A percentile compares a stretch with the other conserved stretches of the same genome.
These are phyloP conservation scores for Orthonevra nobilis DNA, from an alignment of 2,888 invertebrate species.

Conservation along the genomic window DNA sequence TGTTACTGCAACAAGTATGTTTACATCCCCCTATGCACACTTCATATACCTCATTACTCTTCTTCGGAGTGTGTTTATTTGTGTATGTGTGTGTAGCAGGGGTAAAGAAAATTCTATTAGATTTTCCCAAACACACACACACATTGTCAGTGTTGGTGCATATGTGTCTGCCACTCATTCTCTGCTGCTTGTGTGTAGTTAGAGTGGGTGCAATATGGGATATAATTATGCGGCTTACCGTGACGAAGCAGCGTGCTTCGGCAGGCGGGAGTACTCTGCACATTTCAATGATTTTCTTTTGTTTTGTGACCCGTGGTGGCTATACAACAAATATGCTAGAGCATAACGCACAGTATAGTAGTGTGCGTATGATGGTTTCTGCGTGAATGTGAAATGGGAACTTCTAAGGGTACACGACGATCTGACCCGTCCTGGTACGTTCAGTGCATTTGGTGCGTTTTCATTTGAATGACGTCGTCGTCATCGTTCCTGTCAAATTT, in stretches of 20 bases:
- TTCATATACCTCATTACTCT: conserved; percentile 12
- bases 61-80: not conserved
- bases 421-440: conserved; percentile 63
- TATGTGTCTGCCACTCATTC: not conserved
- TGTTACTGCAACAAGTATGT: conserved; percentile 64
- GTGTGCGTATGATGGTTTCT: conserved; percentile 54
- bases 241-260: conserved; percentile 10
- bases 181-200: conserved; percentile 3
- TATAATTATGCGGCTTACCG: conserved; percentile 70
- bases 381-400: conserved; percentile 74
- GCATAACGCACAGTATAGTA: conserved; percentile 45
- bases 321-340: conserved; percentile 30
- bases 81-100: conserved; percentile 11
- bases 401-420: conserved; percentile 77
- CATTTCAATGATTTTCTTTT: conserved; percentile 65
- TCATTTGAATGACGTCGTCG: conserved; percentile 67
- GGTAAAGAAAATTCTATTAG: conserved; percentile 61
- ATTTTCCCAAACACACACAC: conserved; percentile 30
- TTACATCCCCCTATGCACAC: conserved; percentile 29
- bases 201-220: conserved; percentile 77
- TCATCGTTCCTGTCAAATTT: conserved; percentile 24
- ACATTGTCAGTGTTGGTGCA: not conserved
- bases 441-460: conserved; percentile 69
- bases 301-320: conserved; percentile 48
- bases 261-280: conserved; percentile 3